Base-by-base conservation (phyloP, 2,888 invertebrate species). In the Tachina lurida region DNA sequence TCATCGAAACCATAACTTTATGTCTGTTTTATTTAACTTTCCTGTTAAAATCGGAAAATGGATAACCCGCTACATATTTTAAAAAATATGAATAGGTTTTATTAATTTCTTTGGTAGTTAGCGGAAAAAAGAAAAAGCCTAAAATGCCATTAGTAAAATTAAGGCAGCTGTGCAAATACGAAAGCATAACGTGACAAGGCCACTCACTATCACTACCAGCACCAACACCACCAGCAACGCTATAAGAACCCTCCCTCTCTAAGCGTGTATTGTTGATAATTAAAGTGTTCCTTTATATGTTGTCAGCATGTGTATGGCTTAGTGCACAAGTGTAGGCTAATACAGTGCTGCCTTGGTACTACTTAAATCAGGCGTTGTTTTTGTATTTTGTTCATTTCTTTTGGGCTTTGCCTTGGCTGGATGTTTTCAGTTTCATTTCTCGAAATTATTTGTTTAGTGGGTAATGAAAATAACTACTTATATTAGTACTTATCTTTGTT, bases 91-190 rank as follows among this genome's bases (percentile, higher is more conserved):
- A 62, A 65, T 67, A 31, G 31, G 31, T 7, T 70, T 60, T 52
- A 73, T 60, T 10, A 45, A 45, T 70, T 49, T 65, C 19, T 74
- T 67, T 73, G 58, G 58, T 81, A 82, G 54, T 56, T 74, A 31
- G 58, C 31, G 63, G 68, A 49, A 63, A 68, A 81, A 68, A 73
- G 43, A 41, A 68, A 79, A 74, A 76, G 60, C 70, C 80, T 73
- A 10, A 84, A 75, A 82, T 82, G 47, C 63, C 65, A 85, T 82
- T 79, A 82, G 85, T 79, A 39, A 79, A 82, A 85, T 85, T 78
- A 82, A 82, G 49, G 77, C 85, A 85, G 85, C 85, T 85, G 85
- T 82, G 78, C 78, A 85, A 85, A 85, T 85, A 85, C 82, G 22
- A 65, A 49, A 49, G 41, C 73, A 60, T 58, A 82, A 78, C 82